phyloP scores from a whole-genome alignment of 2,888 invertebrate species.

The Tetragonula carbonaria region DNA sequence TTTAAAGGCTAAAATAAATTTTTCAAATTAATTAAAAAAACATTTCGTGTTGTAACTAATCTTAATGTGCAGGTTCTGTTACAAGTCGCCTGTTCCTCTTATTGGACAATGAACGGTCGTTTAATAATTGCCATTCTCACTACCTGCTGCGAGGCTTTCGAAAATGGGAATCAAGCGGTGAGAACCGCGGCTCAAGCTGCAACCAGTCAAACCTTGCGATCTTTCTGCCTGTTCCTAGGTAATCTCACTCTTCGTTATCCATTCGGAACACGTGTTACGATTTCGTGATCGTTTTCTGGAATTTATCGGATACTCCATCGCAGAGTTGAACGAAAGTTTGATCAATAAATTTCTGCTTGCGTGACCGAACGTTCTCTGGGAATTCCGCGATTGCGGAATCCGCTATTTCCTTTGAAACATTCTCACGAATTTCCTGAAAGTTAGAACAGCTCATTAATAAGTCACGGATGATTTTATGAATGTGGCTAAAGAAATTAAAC shows the following conservation, averaged over 20 bases:
- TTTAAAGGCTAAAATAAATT: background rate
- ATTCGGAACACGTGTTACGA: background rate
- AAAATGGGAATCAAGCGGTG: conserved; percentile 91
- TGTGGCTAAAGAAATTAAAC: background rate
- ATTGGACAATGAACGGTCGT: conserved; percentile 95
- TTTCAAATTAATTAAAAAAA: background rate
- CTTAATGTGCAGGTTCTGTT: conserved; percentile 87
- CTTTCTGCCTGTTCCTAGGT: conserved; percentile 93
- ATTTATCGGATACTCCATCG: background rate
- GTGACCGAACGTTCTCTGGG: conserved; percentile 27
- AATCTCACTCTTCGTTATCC: conserved; percentile 48
- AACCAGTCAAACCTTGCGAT: conserved; percentile 94
- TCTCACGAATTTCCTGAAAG: background rate
- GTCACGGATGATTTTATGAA: background rate
- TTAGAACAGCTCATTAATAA: background rate
- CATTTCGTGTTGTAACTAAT: background rate
- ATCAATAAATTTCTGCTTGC: conserved; percentile 64
- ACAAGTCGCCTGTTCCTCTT: conserved; percentile 94
- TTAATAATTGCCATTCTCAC: conserved; percentile 94
- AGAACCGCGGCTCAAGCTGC: conserved; percentile 95
- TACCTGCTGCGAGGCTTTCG: conserved; percentile 93
- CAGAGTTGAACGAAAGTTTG: conserved; percentile 54
- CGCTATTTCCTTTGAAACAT: background rate
- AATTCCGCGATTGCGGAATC: conserved; percentile 9
- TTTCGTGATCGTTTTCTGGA: background rate